phyloP scores from a whole-genome alignment of 1,140 invertebrate genomes.

The Dolichoris vasculosae region DNA sequence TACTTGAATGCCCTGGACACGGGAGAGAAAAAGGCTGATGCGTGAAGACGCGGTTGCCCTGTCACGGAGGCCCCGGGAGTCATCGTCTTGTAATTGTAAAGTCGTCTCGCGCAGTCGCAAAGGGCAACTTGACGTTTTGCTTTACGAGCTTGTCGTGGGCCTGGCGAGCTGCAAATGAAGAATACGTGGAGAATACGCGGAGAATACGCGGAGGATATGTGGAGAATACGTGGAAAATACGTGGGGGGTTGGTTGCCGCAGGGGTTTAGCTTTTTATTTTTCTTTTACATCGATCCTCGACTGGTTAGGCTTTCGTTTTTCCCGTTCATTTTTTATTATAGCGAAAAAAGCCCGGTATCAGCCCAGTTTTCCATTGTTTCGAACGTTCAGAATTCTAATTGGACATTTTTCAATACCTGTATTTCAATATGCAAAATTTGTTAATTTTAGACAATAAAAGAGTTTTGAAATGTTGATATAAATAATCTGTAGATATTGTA shows the following conservation, averaged over 20 bases:
- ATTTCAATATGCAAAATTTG: not conserved
- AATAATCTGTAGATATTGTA: no score
- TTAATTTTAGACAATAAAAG: not conserved
- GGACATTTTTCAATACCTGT: not conserved
- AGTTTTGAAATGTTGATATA: not conserved
- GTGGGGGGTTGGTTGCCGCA: not conserved
- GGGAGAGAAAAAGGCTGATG: not conserved
- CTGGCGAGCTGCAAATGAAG: constrained; percentile 6
- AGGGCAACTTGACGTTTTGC: constrained; percentile 33
- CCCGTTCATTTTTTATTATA: not conserved
- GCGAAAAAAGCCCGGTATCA: no score
- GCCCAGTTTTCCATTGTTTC: not conserved
- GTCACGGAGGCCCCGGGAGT: constrained; percentile 22
- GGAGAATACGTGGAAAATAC: no score
- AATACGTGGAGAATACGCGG: not conserved
- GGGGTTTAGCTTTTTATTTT: not conserved
- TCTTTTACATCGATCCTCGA: not conserved
- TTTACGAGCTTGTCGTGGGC: constrained; percentile 25
- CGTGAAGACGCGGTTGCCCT: not conserved
- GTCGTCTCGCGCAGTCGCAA: not conserved
- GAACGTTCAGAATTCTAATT: not conserved
- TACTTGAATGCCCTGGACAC: not conserved
- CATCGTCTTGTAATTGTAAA: not conserved
- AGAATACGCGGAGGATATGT: no score
- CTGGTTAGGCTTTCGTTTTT: not conserved